phyloP scores from a whole-genome alignment of 2,888 invertebrate genomes.

The Rhagonycha lutea region DNA sequence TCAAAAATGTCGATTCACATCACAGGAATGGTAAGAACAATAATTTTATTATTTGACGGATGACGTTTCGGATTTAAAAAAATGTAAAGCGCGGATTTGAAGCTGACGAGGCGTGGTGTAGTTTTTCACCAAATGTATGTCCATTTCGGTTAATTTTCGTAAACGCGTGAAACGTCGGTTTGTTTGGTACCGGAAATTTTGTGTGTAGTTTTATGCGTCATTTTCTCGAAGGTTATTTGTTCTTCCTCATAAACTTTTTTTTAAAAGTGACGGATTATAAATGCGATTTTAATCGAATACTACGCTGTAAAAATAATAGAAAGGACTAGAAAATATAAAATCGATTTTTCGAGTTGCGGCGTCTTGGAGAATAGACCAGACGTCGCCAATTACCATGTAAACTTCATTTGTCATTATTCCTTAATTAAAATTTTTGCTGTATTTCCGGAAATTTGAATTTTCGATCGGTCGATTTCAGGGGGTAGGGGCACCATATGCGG shows the following conservation, averaged over 20 bases:
- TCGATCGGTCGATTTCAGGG: not conserved
- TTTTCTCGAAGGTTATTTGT: not conserved
- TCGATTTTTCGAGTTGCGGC: slow-evolving; percentile 7
- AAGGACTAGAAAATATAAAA: not conserved
- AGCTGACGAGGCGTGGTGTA: not conserved
- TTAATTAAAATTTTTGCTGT: not conserved
- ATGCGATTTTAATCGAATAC: not conserved
- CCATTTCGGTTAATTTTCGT: not conserved
- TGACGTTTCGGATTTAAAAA: not conserved
- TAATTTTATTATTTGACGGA: not conserved
- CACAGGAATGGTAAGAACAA: slow-evolving; percentile 51
- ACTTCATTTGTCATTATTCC: not conserved
- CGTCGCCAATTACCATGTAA: slow-evolving; percentile 5
- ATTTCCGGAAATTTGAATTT: not conserved
- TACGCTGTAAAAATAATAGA: not conserved
- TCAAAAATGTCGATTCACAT: slow-evolving; percentile 57
- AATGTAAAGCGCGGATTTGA: not conserved
- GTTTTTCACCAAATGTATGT: not conserved
- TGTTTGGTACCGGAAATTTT: not conserved
- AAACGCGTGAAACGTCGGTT: not conserved
- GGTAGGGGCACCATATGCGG: not conserved
- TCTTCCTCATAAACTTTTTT: not conserved
- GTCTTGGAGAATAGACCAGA: slow-evolving; percentile 6
- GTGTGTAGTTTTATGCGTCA: not conserved
- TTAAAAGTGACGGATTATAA: not conserved